Conservation (phyloP, 2,113 vertebrate species). For the Tachuris rubrigastra region DNA sequence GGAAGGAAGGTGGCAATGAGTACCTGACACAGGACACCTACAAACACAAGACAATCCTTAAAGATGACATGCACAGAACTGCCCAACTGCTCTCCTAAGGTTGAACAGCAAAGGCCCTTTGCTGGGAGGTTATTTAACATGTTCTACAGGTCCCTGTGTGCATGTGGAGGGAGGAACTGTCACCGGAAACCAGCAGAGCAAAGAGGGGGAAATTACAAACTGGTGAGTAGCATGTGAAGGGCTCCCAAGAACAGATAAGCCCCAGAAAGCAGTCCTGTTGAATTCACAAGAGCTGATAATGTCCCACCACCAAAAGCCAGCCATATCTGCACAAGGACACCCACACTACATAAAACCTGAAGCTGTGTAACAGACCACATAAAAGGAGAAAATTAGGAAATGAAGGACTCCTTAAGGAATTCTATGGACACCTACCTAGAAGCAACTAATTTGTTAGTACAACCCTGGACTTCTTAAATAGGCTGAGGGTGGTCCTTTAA, state of each 20-base stretch:
- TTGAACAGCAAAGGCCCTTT: not conserved
- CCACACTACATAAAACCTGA: not conserved
- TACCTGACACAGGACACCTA: not conserved
- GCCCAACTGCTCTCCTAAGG: not conserved
- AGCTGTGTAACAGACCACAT: not conserved
- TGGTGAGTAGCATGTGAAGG: not conserved
- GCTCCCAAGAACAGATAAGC: not conserved
- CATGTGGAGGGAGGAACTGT: not conserved
- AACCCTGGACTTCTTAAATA: not conserved
- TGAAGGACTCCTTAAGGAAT: not conserved
- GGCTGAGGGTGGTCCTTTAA: not conserved
- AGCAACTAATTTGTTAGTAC: not conserved
- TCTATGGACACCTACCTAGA: not conserved
- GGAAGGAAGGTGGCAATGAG: not conserved
- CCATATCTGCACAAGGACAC: not conserved
- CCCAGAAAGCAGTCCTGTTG: not conserved
- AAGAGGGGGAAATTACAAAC: not conserved
- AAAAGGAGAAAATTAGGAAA: not conserved
- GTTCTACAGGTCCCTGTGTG: not conserved
- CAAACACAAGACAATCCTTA: not conserved
- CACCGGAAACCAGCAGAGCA: not conserved
- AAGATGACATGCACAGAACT: not conserved
- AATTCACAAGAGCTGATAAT: not conserved
- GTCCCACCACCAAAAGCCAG: not conserved
- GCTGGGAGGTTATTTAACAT: accelerated